Conservation (phyloP, 2,888 invertebrate species). For the Pasiphila rectangulata region DNA sequence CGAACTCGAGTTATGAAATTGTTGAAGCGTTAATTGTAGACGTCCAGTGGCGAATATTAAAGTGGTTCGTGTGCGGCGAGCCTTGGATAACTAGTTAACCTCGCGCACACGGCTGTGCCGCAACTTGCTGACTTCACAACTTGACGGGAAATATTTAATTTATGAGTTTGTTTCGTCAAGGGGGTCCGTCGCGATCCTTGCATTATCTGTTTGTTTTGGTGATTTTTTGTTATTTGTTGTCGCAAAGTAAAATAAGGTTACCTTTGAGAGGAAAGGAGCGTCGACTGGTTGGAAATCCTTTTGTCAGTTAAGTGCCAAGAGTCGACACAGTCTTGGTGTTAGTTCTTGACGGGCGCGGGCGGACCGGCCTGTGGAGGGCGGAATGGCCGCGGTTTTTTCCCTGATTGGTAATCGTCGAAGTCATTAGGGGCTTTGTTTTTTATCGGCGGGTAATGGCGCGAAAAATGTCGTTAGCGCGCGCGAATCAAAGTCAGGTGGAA, state of each 20-base stretch:
- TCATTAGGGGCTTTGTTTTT: constrained; percentile 71
- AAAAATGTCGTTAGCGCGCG: constrained; percentile 60
- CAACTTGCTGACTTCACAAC: constrained; percentile 9
- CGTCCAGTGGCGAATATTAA: constrained; percentile 78
- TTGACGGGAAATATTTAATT: constrained; percentile 55
- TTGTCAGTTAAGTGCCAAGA: neutral
- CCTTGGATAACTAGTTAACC: constrained; percentile 68
- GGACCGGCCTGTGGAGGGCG: neutral
- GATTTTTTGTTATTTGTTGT: constrained; percentile 8
- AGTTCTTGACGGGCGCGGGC: neutral
- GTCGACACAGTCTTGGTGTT: neutral
- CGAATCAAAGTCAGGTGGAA: constrained; percentile 39
- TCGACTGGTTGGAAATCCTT: neutral
- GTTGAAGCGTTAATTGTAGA: constrained; percentile 79
- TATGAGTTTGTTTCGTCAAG: constrained; percentile 41
- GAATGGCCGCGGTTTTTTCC: constrained; percentile 47
- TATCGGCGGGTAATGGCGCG: constrained; percentile 65
- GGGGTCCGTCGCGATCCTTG: constrained; percentile 2
- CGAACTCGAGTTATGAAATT: constrained; percentile 76
- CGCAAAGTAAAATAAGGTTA: constrained; percentile 5
- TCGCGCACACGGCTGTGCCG: constrained; percentile 39
- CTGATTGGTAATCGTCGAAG: constrained; percentile 69
- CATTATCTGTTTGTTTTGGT: constrained; percentile 17
- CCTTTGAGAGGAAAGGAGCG: neutral
- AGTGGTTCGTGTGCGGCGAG: constrained; percentile 58